phyloP scores from a whole-genome alignment of 2,797 vertebrate species.

The Triplophysa yarkandensis region DNA sequence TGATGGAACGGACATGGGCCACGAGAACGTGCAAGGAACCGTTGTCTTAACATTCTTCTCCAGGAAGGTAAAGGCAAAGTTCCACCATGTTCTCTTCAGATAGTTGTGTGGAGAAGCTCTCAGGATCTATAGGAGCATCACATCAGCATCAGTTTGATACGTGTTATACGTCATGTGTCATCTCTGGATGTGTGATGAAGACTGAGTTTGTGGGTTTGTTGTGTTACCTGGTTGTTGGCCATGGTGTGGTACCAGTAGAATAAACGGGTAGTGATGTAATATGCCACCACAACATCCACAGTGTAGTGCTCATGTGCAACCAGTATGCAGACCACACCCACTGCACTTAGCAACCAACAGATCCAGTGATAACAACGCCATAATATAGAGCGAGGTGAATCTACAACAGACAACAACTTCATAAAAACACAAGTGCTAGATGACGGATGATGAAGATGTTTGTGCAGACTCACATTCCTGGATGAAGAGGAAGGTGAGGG shows the following conservation, averaged over 20 bases:
- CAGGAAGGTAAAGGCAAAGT: conserved; percentile 80
- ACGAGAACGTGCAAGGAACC: conserved; percentile 82
- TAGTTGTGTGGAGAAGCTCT: conserved; percentile 81
- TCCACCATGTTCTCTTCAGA: conserved; percentile 84
- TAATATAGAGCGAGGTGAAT: conserved; percentile 86
- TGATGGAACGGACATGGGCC: conserved; percentile 80
- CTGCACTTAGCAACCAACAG: conserved; percentile 88
- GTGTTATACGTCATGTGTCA: no score
- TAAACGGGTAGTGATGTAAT: conserved; percentile 85
- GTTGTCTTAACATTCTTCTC: conserved; percentile 82
- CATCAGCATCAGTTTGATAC: no score
- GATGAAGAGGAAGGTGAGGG: conserved; percentile 92
- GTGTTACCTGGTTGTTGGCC: conserved; percentile 87
- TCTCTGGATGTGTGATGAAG: no score
- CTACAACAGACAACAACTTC: conserved; percentile 63
- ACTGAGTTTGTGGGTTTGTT: not conserved
- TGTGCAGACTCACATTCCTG: conserved; percentile 87
- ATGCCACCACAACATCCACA: conserved; percentile 89
- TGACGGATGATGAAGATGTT: conserved; percentile 11
- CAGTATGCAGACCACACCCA: conserved; percentile 89
- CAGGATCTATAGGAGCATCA: conserved; percentile 70
- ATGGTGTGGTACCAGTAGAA: conserved; percentile 97
- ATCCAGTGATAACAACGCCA: conserved; percentile 82
- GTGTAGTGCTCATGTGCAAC: conserved; percentile 93
- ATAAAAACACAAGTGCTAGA: not conserved